A percentile compares a stretch with the other conserved stretches of the same genome.
phyloP scores from a whole-genome alignment of 2,113 vertebrate species.

The Mus pahari region DNA sequence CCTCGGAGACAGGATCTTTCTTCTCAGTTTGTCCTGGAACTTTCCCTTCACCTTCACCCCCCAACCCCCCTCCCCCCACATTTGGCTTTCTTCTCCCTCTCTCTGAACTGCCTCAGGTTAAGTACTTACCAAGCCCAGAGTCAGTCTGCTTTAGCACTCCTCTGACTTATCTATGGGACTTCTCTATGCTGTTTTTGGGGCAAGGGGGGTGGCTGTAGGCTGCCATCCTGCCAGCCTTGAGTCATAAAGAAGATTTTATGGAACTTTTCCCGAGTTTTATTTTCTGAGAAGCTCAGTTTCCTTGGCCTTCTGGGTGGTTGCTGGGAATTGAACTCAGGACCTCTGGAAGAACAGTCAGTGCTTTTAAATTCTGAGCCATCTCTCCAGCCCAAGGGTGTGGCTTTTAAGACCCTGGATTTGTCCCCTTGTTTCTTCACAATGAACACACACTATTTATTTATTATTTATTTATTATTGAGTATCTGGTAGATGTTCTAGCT shows the following conservation, averaged over 20 bases:
- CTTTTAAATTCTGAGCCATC: no score
- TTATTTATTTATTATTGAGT: background rate
- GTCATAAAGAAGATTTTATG: background rate
- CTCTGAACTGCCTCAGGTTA: background rate
- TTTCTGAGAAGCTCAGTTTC: background rate
- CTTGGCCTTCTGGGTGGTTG: background rate
- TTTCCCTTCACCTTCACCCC: background rate
- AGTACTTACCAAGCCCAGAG: background rate
- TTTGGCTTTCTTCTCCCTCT: background rate
- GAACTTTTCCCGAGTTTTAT: background rate
- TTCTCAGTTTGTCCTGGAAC: background rate
- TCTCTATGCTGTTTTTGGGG: background rate
- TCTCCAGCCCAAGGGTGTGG: no score
- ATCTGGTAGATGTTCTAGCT: background rate
- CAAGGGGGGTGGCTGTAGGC: no score
- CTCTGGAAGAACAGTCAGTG: no score
- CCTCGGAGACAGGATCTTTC: background rate
- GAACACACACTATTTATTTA: no score
- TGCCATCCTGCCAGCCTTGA: background rate
- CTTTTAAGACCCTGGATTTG: background rate
- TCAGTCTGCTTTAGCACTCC: background rate
- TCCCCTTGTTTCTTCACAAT: background rate
- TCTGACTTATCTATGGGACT: constrained; percentile 1
- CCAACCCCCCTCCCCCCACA: background rate
- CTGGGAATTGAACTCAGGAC: no score